These are phyloP conservation scores for Genyomyrus donnyi DNA, from an alignment of 2,113 vertebrate genomes.

Conservation along the genomic window DNA sequence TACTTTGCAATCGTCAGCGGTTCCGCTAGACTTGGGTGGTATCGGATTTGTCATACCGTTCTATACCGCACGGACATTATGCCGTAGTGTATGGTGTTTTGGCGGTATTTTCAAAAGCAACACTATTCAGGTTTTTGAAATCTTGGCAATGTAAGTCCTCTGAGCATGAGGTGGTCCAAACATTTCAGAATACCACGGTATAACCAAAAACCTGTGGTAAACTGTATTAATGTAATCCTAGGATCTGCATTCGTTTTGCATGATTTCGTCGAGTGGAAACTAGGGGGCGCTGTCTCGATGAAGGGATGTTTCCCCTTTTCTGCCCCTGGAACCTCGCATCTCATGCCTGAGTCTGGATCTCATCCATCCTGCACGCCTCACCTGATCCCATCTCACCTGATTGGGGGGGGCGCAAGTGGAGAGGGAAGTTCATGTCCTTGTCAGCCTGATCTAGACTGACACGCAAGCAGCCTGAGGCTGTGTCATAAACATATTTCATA, in stretches of 20 bases:
- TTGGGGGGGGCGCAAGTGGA: background rate
- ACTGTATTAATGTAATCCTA: background rate
- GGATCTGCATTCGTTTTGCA: background rate
- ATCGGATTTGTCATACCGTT: background rate
- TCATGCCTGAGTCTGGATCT: background rate
- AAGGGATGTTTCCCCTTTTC: no score
- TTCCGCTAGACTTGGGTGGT: background rate
- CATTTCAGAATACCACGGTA: background rate
- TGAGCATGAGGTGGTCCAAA: background rate
- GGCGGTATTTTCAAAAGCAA: background rate
- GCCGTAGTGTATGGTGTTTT: background rate
- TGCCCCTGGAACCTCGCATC: no score
- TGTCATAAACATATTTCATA: background rate
- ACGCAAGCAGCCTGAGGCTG: background rate
- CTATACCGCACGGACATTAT: background rate
- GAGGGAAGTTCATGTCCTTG: background rate
- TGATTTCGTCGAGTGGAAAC: background rate
- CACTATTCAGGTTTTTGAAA: background rate
- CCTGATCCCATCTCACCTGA: background rate
- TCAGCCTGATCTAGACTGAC: background rate
- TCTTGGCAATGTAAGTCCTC: background rate
- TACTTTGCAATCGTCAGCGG: background rate
- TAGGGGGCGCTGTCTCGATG: background rate
- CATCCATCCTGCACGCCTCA: background rate
- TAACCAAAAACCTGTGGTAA: background rate